phyloP scores from a whole-genome alignment of 2,888 invertebrate species.

The Heliconius charithonia region DNA sequence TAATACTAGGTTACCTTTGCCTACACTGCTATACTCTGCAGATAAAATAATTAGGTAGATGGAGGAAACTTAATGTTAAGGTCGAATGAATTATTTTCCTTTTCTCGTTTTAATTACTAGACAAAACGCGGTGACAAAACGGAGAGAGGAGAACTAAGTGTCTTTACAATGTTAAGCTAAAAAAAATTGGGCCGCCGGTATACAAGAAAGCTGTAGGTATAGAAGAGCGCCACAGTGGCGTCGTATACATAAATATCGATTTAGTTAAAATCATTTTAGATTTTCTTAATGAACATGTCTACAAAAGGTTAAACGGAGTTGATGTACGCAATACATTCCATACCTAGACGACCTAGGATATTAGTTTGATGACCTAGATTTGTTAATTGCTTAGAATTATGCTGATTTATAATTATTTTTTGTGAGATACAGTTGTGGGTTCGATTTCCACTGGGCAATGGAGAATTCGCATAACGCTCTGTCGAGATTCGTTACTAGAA shows the following conservation, averaged over 20 bases:
- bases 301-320: constrained; percentile 10
- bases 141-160: background rate
- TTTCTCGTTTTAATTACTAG: no score
- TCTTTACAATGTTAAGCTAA: background rate
- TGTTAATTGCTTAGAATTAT: background rate
- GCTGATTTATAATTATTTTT: no score
- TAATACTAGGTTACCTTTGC: no score
- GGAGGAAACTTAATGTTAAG: no score
- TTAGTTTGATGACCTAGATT: constrained; percentile 16
- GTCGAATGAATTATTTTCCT: no score
- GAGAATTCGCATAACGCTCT: no score
- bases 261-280: background rate
- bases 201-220: background rate
- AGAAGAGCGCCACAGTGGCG: background rate
- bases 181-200: background rate
- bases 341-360: background rate
- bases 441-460: no score
- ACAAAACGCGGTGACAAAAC: no score
- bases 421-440: no score
- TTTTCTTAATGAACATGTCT: constrained; percentile 18
- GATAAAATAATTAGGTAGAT: no score
- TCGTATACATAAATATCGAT: background rate
- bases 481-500: no score
- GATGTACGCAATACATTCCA: background rate
- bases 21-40: no score